Conservation (phyloP, 2,888 invertebrate genomes). For the Amaurobius ferox region DNA sequence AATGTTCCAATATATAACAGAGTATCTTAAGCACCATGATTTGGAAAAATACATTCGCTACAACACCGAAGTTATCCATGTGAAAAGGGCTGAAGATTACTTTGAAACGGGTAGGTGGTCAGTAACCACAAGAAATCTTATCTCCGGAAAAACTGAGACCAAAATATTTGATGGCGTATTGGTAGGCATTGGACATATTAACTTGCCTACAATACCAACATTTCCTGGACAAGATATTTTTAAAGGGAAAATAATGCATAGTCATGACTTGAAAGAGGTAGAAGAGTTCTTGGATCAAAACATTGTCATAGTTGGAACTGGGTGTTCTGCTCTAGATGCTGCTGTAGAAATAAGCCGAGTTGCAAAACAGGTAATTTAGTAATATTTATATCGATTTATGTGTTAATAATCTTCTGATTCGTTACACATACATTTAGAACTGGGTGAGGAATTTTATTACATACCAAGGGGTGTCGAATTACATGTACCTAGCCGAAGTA, state of each 20-base stretch:
- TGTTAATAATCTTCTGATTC: too few relatives aligned
- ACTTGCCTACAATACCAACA: slow-evolving; percentile 77
- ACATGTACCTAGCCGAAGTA: too few relatives aligned
- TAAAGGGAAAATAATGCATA: slow-evolving; percentile 74
- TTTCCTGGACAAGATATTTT: slow-evolving; percentile 77
- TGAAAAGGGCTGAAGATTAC: slow-evolving; percentile 45
- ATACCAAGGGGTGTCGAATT: too few relatives aligned
- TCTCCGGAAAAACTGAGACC: background rate
- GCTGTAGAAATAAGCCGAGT: slow-evolving; percentile 77
- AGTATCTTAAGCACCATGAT: slow-evolving; percentile 72
- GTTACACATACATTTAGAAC: too few relatives aligned
- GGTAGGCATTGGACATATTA: slow-evolving; percentile 79
- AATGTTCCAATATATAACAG: slow-evolving; percentile 76
- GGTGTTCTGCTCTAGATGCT: slow-evolving; percentile 79
- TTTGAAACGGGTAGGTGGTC: slow-evolving; percentile 71
- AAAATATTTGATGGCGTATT: slow-evolving; percentile 78
- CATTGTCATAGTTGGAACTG: slow-evolving; percentile 79
- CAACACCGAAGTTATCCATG: slow-evolving; percentile 74
- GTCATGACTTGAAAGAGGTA: slow-evolving; percentile 73
- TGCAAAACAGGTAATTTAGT: slow-evolving; percentile 75
- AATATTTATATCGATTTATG: too few relatives aligned
- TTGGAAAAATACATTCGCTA: slow-evolving; percentile 71
- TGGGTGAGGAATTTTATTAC: too few relatives aligned
- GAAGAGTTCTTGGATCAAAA: slow-evolving; percentile 75
- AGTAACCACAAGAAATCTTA: slow-evolving; percentile 30